A percentile compares a stretch with the other conserved stretches of the same genome.
These are phyloP conservation scores for Dipodomys ordii DNA, from an alignment of 2,113 vertebrate species.

Conservation along the genomic window DNA sequence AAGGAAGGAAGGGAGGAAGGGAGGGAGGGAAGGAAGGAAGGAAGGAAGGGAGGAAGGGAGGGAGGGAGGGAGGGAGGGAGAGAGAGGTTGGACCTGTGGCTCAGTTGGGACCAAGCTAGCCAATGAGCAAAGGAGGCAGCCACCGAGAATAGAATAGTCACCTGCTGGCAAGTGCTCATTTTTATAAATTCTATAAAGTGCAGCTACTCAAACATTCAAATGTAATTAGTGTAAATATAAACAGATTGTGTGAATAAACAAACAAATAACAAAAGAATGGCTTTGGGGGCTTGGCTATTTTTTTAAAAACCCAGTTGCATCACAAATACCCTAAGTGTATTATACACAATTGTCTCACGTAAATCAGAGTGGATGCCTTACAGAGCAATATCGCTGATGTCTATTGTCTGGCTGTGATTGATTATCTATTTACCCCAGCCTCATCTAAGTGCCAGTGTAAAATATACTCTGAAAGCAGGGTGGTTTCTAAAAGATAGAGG, in stretches of 20 bases:
- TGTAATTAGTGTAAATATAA: slow-evolving; percentile 74
- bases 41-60: too few species aligned
- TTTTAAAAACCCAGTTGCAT: slow-evolving; percentile 79
- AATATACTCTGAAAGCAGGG: slow-evolving; percentile 29
- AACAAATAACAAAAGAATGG: slow-evolving; percentile 69
- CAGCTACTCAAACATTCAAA: slow-evolving; percentile 11
- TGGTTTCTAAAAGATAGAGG: slow-evolving; percentile 40
- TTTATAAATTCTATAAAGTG: neutral
- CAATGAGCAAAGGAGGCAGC: too few species aligned
- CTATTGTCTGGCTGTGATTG: slow-evolving; percentile 76
- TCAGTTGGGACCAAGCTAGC: too few species aligned
- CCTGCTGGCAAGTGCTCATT: neutral
- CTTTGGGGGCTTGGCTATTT: slow-evolving; percentile 72
- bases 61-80: too few species aligned
- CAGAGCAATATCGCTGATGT: slow-evolving; percentile 79
- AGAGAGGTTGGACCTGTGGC: too few species aligned
- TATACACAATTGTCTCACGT: slow-evolving; percentile 68
- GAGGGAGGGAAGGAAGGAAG: too few species aligned
- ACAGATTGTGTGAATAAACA: slow-evolving; percentile 25
- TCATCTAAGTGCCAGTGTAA: slow-evolving; percentile 68
- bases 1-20: neutral
- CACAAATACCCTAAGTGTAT: slow-evolving; percentile 80
- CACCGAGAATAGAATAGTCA: too few species aligned
- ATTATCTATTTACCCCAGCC: slow-evolving; percentile 74
- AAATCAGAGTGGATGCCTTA: slow-evolving; percentile 75